Evolutionary conservation across 2,797 vertebrate species (phyloP), one percentile per base, ranked within the genome.

Genomic region (Poeciliopsis paucimaculata): DNA sequence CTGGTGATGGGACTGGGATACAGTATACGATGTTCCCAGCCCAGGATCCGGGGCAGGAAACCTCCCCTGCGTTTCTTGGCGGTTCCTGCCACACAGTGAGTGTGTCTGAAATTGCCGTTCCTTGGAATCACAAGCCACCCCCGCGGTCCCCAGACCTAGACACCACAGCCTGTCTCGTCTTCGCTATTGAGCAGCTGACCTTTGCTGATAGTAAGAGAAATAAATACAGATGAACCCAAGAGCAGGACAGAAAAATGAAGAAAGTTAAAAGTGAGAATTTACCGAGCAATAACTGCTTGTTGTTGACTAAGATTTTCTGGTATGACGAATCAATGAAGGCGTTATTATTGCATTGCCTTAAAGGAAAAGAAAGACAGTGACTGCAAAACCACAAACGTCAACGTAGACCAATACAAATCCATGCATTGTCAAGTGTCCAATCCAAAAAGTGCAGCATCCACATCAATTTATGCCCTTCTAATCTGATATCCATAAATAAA

Each of bases 31-130:
- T 94, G 94, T 95, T 96, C 94, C 94, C 91, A 89, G 84, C 85
- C 91, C 87, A 81, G 86, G 77, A 88, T 92, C 89, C 80, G 78
- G 83, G 77, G 88, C 88, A 95, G 94, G 94, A 95, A 96, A 88
- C 94, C 95, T 96, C 95, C 95, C 92, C 92, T 95, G 93, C 94
- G 95, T 93, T 93, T 94, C 89, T 93, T 90, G 94, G 93, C 51
- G 71, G 86, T 92, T 91, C 80, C 87, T 76, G 78, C 83, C 81
- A 66, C 57, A 74, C 57, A 66, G 46, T 80, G 73, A 57, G 73
- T 75, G 71, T 13, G 45, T 91, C 88, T 91, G 82, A 34, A 81
- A 39, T 87, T 82, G 82, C 45, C 71, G 76, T 36, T 72, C 83
- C 79, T 88, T 41, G 26, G 23, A 70, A 8, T 41, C 83, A 78